Evolutionary conservation across 2,888 invertebrate genomes (phyloP).

Genomic region (Lepidochitona cinerea): DNA sequence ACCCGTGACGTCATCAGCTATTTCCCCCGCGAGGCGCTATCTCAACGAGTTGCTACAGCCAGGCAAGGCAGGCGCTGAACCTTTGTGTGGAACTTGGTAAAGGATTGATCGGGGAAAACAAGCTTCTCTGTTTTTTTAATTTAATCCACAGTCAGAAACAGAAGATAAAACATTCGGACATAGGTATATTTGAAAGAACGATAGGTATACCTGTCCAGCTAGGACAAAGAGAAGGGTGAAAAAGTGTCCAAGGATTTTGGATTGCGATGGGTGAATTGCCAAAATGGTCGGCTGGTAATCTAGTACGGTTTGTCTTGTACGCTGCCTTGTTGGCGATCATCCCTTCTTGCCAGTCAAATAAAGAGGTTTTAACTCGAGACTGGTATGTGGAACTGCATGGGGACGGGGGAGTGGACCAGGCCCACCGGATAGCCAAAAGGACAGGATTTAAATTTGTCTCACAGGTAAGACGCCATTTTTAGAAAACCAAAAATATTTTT

Average conservation of each 20-base stretch:
- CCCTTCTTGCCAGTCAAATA: slow-evolving; percentile 3
- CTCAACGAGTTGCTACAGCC: too few relatives aligned
- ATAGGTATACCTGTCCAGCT: too few relatives aligned
- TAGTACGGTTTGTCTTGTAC: background rate
- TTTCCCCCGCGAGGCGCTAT: background rate
- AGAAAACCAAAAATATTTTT: too few relatives aligned
- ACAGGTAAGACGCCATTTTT: too few relatives aligned
- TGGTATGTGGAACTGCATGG: slow-evolving; percentile 92
- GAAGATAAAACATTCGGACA: too few relatives aligned
- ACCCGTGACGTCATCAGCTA: background rate
- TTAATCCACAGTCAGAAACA: too few relatives aligned
- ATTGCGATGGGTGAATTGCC: background rate
- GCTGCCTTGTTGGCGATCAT: background rate
- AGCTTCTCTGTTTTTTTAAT: too few relatives aligned
- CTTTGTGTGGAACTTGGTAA: background rate
- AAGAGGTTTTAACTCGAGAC: slow-evolving; percentile 91
- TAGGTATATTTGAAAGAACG: too few relatives aligned
- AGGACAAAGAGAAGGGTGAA: background rate
- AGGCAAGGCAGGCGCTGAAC: too few relatives aligned
- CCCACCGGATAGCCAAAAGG: slow-evolving; percentile 84
- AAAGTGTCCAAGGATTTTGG: too few relatives aligned
- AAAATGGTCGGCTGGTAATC: background rate
- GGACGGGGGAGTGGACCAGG: slow-evolving; percentile 82
- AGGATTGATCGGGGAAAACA: background rate
- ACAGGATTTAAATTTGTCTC: slow-evolving; percentile 96